Evolutionary conservation across 2,888 invertebrate genomes (phyloP).

Genomic region (Serripes groenlandicus): DNA sequence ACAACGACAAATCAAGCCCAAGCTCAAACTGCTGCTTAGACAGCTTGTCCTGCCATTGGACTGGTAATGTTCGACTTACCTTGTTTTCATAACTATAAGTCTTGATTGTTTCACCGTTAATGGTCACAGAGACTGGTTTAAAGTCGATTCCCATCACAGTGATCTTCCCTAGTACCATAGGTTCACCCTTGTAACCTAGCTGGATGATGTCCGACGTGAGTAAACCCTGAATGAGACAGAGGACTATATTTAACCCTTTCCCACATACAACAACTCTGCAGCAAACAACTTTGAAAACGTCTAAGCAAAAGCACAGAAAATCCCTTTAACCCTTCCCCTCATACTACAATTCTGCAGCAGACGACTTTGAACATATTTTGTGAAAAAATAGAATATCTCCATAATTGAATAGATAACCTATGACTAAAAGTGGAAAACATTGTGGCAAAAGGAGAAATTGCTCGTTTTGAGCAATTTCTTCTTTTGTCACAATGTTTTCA

Average conservation of each 20-base stretch:
- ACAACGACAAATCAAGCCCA: background rate
- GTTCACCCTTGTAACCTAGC: constrained; percentile 46
- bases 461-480: too few species aligned
- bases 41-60: background rate
- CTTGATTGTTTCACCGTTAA: constrained; percentile 54
- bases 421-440: too few species aligned
- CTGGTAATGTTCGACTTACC: constrained; percentile 24
- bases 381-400: too few species aligned
- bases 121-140: constrained; percentile 60
- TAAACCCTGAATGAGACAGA: constrained; percentile 24
- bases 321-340: too few species aligned
- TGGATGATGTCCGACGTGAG: constrained; percentile 27
- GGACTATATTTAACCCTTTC: background rate
- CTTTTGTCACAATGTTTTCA: too few species aligned
- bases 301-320: background rate
- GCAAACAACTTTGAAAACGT: background rate
- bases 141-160: constrained; percentile 56
- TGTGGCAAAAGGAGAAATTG: too few species aligned
- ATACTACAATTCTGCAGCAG: too few species aligned
- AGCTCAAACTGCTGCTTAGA: background rate
- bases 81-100: constrained; percentile 43
- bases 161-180: constrained; percentile 54
- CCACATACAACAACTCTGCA: background rate
- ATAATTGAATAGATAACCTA: too few species aligned
- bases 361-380: too few species aligned